Base-by-base conservation (phyloP, 2,888 invertebrate genomes). In the Calliphora vomitoria region DNA sequence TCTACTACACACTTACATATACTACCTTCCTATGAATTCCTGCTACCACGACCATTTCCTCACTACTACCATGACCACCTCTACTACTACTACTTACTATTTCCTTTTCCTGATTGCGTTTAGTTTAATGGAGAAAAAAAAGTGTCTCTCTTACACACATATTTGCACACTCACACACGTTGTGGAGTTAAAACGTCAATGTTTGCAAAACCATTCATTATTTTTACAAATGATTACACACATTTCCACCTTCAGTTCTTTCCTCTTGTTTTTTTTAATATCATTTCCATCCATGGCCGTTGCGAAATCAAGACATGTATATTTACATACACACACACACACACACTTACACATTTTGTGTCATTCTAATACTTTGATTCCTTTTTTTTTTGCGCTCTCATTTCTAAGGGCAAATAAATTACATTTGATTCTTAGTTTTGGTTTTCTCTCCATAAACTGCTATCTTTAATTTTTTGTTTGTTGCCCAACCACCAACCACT, bases 151-250 rank as follows among this genome's bases (percentile, higher is more conserved):
- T 60, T 60, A 20, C 25, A 25, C 25, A 25, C 25, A 25, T 25
- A 25, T 25, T 25, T 25, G 25, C 18, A 31, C 18, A 25, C 38
- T 41, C 6, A 44, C 6, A 62, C 38, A 71, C 20, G 13, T 11
- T 31, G 25, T 25, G 66, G 55, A 76, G 79, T 69, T 53, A 55
- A 79, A 83, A 71, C 44, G 71, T 75, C 86, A 80, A 71, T 80
- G 86, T 66, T 83, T 64, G 71, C 83, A 58, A 80, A 86, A 86
- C 80, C 80, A 80, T 86, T 86, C 75, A 84, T 84, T 87, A 87
- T 78, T 81, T 84, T 84, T 84, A 72, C 84, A 81, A 87, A 78
- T 87, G 83, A 83, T 81, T 87, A 68, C 87, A 83, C 64, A 75
- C 79, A 76, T 76, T 83, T 83, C 38, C 75, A 86, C 41, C 83